Percentiles rank a stretch among this genome's conserved stretches.
phyloP scores from a whole-genome alignment of 2,797 vertebrate species.

The Melanotaenia maccullochi region DNA sequence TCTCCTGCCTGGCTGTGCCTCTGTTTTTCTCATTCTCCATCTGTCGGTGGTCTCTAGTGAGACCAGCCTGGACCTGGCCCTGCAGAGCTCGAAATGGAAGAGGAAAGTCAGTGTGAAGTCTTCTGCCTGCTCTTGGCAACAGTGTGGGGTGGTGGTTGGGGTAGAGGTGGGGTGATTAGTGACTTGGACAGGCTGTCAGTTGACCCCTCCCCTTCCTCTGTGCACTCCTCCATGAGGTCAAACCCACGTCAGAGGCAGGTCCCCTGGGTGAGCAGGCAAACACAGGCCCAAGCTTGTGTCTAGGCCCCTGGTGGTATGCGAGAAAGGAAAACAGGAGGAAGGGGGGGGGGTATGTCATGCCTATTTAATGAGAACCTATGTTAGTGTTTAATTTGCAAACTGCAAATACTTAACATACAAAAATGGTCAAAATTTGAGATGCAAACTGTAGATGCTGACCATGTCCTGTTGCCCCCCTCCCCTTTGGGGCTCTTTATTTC shows the following conservation, averaged over 20 bases:
- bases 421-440: constrained; percentile 22
- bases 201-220: constrained; percentile 63
- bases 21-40: constrained; percentile 18
- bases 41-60: constrained; percentile 30
- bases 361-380: constrained; percentile 68
- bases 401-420: constrained; percentile 11
- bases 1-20: constrained; percentile 7
- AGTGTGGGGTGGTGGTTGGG: constrained; percentile 40
- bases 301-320: constrained; percentile 73
- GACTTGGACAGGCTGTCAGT: constrained; percentile 69
- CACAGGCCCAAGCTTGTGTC: constrained; percentile 77
- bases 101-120: constrained; percentile 36
- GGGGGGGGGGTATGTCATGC: constrained; percentile 42
- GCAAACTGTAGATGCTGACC: constrained; percentile 8
- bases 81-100: constrained; percentile 17
- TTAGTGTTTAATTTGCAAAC: constrained; percentile 41
- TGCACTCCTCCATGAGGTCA: constrained; percentile 74
- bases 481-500: constrained; percentile 6
- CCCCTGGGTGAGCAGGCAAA: constrained; percentile 71
- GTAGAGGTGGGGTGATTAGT: constrained; percentile 64
- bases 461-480: neutral
- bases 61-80: constrained; percentile 23
- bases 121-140: constrained; percentile 60
- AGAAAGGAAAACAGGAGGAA: constrained; percentile 66
- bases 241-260: constrained; percentile 74